Conservation (phyloP, 2,888 invertebrate genomes). For the Apotomis turbidana region DNA sequence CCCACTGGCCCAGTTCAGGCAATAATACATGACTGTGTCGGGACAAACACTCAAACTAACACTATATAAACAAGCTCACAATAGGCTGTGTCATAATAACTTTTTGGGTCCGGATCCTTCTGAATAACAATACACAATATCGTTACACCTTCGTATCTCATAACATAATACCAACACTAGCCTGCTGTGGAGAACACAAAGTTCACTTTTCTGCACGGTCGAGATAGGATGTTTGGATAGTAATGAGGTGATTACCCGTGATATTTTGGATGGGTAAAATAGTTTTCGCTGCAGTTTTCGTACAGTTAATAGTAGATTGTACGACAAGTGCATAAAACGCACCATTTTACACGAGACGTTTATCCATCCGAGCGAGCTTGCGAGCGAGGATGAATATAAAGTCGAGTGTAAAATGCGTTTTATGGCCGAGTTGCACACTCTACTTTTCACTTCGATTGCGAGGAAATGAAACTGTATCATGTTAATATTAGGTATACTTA, state of each 20-base stretch:
- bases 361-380: too few relatives aligned
- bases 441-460: too few relatives aligned
- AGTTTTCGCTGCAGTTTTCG: slow-evolving; percentile 22
- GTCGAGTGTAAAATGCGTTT: too few relatives aligned
- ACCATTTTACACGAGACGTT: too few relatives aligned
- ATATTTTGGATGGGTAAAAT: slow-evolving; percentile 3
- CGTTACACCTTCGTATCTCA: slow-evolving; percentile 10
- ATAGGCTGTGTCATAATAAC: slow-evolving; percentile 36
- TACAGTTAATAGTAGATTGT: too few relatives aligned
- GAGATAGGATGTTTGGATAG: neutral
- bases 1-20: slow-evolving; percentile 26
- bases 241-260: slow-evolving; percentile 9
- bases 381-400: too few relatives aligned
- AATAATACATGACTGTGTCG: slow-evolving; percentile 26
- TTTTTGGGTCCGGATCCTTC: slow-evolving; percentile 36
- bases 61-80: slow-evolving; percentile 33
- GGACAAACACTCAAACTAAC: slow-evolving; percentile 31
- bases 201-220: neutral
- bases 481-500: too few relatives aligned
- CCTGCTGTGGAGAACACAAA: neutral
- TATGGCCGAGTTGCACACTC: too few relatives aligned
- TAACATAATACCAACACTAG: neutral
- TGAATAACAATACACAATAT: slow-evolving; percentile 26
- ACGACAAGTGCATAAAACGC: too few relatives aligned
- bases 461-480: too few relatives aligned